Evolutionary conservation across 2,797 vertebrate species (phyloP).

Genomic region (Xenops minutus): DNA sequence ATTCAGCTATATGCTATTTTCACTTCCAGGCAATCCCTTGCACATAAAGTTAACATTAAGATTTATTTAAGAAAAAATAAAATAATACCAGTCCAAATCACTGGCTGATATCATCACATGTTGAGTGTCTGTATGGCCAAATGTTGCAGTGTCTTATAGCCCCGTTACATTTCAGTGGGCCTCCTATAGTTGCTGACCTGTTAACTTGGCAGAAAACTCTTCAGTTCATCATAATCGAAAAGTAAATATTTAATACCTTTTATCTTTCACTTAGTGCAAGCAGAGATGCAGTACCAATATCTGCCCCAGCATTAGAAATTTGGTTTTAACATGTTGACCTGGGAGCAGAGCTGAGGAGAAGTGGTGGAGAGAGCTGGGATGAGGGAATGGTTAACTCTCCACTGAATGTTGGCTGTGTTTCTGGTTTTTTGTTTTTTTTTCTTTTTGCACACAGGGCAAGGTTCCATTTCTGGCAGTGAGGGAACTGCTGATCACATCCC

Average conservation of each 20-base stretch:
- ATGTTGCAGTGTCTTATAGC: neutral
- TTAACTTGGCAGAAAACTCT: neutral
- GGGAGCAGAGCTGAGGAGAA: neutral
- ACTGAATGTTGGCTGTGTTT: neutral
- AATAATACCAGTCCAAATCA: neutral
- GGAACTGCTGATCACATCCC: neutral
- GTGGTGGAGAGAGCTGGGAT: neutral
- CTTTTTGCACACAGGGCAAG: neutral
- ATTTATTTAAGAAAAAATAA: neutral
- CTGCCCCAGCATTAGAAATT: neutral
- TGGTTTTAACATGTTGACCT: neutral
- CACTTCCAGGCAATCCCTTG: neutral
- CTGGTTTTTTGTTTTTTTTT: neutral
- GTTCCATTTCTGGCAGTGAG: neutral
- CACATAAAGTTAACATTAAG: neutral
- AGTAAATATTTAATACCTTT: neutral
- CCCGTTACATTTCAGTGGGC: neutral
- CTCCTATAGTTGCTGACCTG: neutral
- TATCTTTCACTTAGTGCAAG: neutral
- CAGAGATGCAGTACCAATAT: neutral
- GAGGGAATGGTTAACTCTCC: neutral
- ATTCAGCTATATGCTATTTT: neutral
- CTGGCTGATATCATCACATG: neutral
- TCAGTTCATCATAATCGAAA: neutral
- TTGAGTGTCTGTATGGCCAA: neutral